Base-by-base conservation (phyloP, 1,140 invertebrate species). In the Drosophila nasuta region DNA sequence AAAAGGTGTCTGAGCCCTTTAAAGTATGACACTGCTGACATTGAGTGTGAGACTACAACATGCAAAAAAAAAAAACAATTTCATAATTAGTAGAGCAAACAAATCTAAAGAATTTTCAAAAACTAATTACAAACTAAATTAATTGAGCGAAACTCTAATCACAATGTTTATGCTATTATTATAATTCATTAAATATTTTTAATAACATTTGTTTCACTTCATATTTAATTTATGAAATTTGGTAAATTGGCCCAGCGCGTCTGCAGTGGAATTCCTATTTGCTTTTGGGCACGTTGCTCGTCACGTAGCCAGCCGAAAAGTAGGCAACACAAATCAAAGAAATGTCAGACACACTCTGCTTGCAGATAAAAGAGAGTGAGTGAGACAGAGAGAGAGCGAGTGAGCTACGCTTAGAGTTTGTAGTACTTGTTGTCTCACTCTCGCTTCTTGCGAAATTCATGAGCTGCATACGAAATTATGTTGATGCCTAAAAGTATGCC, bases 321-420 rank as follows among this genome's bases (percentile, higher is more conserved):
- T 79, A 77, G 77, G 67, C 68, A 79, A 77, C 74, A 77, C 77
- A 79, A 79, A 79, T 79, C 74, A 79, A 76, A 67, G 73, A 79
- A 58, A 72, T 76, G 77, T 76, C 72, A 79, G 63, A 63, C 58
- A 62, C 77, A 73, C 58, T 48, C 62, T 43, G 60, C 48, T 25
- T 38, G 33, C 15, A 58, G 38, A 60, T 7, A 45, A 20, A 3
- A 38, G 10, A 33, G n/a, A 6, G 28, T 1, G 20, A 48, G 57
- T 2, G 7, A 10, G 20, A 46, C n/a, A 35, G 43, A 46, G 25
- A 2, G 17, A 10, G 11, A 46, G 5, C 11, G 25, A 46, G 25
- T 1, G 3, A 58, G 38, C 10, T 48, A 33, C 17, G 54, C 8
- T 20, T 1, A 7, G 51, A 56, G n/a, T 11, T 6, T 30, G n/a